These are phyloP conservation scores for Serinus canaria DNA, from an alignment of 2,113 vertebrate species.

Conservation along the genomic window DNA sequence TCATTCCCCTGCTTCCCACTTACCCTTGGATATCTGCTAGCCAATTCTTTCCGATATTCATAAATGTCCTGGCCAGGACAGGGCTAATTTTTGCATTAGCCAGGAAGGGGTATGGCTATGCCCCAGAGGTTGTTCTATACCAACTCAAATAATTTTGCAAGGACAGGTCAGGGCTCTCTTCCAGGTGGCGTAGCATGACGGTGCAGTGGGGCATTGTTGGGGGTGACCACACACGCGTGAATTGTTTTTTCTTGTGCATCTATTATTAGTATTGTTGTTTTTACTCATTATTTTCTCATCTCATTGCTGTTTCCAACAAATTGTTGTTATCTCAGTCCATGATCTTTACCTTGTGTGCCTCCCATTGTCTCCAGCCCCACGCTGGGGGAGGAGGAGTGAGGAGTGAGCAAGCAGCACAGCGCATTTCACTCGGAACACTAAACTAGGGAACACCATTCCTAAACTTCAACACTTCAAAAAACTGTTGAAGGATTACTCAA, in stretches of 20 bases:
- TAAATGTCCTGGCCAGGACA: background rate
- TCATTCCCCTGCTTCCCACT: background rate
- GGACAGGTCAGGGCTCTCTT: background rate
- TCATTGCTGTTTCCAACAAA: background rate
- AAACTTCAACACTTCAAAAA: background rate
- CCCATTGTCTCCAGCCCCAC: background rate
- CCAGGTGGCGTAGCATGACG: fast-evolving
- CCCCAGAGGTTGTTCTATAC: background rate
- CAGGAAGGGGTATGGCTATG: fast-evolving
- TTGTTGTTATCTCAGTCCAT: background rate
- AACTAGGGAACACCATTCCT: background rate
- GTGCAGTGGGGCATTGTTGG: background rate
- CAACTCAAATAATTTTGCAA: fast-evolving
- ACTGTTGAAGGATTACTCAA: background rate
- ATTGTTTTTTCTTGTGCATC: background rate
- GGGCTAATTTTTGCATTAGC: background rate
- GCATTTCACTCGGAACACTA: background rate
- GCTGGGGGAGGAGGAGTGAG: fast-evolving
- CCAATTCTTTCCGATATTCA: background rate
- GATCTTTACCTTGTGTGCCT: background rate
- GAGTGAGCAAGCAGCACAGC: background rate
- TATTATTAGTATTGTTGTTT: background rate
- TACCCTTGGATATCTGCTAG: background rate
- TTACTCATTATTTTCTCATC: fast-evolving
- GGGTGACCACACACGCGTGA: fast-evolving